phyloP scores from a whole-genome alignment of 92 coral and sea anemone genomes.

The Siderastrea siderea region DNA sequence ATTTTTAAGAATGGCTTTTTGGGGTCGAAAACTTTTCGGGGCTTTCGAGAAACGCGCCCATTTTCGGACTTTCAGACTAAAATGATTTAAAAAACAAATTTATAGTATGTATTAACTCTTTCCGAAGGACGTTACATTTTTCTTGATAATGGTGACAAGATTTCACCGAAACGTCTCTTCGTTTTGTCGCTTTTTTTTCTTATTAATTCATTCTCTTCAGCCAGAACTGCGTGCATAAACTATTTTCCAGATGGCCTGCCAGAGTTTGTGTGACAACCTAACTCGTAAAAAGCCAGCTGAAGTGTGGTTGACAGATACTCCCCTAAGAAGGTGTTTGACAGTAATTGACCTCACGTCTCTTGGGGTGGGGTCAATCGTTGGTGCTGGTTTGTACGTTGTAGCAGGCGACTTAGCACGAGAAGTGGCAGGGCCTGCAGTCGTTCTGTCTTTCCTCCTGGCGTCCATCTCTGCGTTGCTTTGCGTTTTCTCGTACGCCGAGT shows the following conservation, averaged over 20 bases:
- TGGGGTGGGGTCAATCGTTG: constrained; percentile 79
- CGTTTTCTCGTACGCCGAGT: constrained; percentile 86
- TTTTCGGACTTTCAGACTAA: too few species aligned
- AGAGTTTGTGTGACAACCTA: constrained; percentile 16
- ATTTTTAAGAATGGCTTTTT: too few species aligned
- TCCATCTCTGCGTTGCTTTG: constrained; percentile 76
- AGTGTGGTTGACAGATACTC: constrained; percentile 30
- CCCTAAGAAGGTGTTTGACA: constrained; percentile 68
- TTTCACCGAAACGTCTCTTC: too few species aligned
- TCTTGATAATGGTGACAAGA: too few species aligned
- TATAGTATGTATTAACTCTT: too few species aligned
- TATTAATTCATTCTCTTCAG: background rate
- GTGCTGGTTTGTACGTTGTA: constrained; percentile 89
- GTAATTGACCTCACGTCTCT: constrained; percentile 75
- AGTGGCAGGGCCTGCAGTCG: constrained; percentile 86
- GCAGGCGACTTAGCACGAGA: constrained; percentile 83
- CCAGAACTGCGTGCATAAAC: background rate
- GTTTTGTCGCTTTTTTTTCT: background rate
- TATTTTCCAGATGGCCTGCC: constrained; percentile 2
- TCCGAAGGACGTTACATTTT: too few species aligned
- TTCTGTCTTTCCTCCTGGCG: constrained; percentile 82
- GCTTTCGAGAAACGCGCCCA: too few species aligned
- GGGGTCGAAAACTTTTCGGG: too few species aligned
- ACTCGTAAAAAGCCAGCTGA: constrained; percentile 53
- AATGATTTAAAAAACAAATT: too few species aligned